Evolutionary conservation across 2,113 vertebrate species (phyloP), one percentile per base, ranked within the genome.

Genomic region (Microtus montanus): DNA sequence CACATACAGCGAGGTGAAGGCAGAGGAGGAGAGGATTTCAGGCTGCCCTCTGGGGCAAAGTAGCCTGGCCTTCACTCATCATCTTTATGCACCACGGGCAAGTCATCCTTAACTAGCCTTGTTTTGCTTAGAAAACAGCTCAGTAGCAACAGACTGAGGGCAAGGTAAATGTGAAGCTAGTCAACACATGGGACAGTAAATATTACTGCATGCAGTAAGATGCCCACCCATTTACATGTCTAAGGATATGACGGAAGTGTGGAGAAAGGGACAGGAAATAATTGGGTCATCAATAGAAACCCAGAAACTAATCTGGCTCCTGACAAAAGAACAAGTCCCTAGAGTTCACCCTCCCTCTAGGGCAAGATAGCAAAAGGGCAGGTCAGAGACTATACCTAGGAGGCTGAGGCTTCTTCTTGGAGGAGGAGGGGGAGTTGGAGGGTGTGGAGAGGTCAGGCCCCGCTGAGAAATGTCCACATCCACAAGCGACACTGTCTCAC

Each of bases 361-460:
- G 0, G 82, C 54, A 93, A 30, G 0, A 82, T 44, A 44, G 90
- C 7, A 54, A 44, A 82, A 73, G 87, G 15, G 61, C 33, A 28
- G 24, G 4, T 0, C 68, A 70, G 41, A 89, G 30, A 83, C 38
- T 73, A 86, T 99, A 99, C 99, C 99, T 97, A 99, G 97, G 96
- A 99, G 98, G 97, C 99, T 99, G 98, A 99, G 99, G 98, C 99
- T 99, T 93, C 99, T 98, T 63, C 99, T 99, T 0, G 99, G 99
- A 30, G 99, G 99, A 75, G 99, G 99, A 0, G 99, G 99, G 0
- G 99, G 99, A 17, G 99, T 99, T 58, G 99, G 99, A 35, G 99
- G 99, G 82, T 99, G 99, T 52, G 99, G 99, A 74, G 99, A 99
- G 97, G 98, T 99, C 49, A 98, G 98, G 86, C 97, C 97, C 89